Percentiles rank a stretch among this genome's conserved stretches.
Evolutionary conservation across 2,888 invertebrate genomes (phyloP).

Genomic region (Synergus gifuensis): DNA sequence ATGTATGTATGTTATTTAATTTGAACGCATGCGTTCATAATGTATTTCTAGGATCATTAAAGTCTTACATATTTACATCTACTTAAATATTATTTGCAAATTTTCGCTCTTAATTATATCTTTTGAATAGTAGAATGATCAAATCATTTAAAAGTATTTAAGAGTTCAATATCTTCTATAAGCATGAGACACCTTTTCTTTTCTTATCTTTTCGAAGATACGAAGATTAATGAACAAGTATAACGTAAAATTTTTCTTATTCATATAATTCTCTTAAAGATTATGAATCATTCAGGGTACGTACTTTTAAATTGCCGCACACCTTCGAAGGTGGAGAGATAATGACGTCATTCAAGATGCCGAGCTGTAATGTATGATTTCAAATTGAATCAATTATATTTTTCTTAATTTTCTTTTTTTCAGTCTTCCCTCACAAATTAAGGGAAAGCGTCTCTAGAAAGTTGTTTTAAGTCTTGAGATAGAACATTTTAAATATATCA

Average conservation of each 20-base stretch:
- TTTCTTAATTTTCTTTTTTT: neutral
- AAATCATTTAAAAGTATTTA: neutral
- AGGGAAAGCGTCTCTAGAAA: neutral
- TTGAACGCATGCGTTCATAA: neutral
- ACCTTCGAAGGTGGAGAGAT: constrained; percentile 1
- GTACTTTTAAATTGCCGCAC: constrained; percentile 33
- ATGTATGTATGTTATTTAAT: no score
- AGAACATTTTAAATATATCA: no score
- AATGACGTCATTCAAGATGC: constrained; percentile 32
- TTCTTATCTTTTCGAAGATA: neutral
- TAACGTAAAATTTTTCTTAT: neutral
- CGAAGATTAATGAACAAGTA: neutral
- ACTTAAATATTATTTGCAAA: neutral
- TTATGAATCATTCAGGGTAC: constrained; percentile 25
- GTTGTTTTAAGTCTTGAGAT: neutral
- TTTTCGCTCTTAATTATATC: neutral
- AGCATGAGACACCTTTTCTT: neutral
- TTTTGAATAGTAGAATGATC: neutral
- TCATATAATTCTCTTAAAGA: neutral
- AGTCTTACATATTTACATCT: neutral
- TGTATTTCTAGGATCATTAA: neutral
- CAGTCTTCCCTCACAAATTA: neutral
- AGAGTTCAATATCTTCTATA: neutral
- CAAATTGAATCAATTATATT: constrained; percentile 11
- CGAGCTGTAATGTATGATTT: neutral